Evolutionary conservation across 2,888 invertebrate species (phyloP), one percentile per base, ranked within the genome.

Genomic region (Eudemis profundana): DNA sequence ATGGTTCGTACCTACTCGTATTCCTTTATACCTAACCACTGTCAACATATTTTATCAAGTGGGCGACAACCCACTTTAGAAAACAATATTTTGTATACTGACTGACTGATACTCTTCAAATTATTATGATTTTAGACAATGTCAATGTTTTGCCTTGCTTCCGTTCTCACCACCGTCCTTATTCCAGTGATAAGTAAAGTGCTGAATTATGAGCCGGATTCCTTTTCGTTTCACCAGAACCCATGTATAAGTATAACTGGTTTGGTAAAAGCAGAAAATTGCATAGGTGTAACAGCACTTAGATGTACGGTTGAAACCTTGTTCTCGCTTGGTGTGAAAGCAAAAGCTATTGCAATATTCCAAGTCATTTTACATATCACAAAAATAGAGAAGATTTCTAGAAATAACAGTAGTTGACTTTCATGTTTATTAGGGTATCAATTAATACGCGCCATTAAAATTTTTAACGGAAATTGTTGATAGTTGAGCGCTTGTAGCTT

Each of bases 261-360:
- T 36, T 36, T 38, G 14, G 53, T 51, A 36, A 40, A 54, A 27
- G 40, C 27, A 53, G 14, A 27, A 40, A 53, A 33, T 46, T 51
- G 17, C 10, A 51, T n/a, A 23, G 3, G 3, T 33, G 33, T 33
- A 33, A 33, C 33, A 33, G 8, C 33, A 10, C 12, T 33, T 33
- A 33, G 33, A 33, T 10, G 7, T 33, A 10, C 53, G 21, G 17
- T 38, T 53, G 38, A 40, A 54, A 54, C 53, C 53, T 23, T 40
- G 23, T 27, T 23, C 33, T 33, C 10, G 8, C 8, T 12, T 33
- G 8, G 33, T 33, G 53, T 54, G 53, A 54, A 40, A 40, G 53
- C 40, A 54, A 40, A 40, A 54, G 36, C 23, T 40, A 19, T 50
- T n/a, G 14, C 38, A 14, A 0, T 8, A 12, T 14, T 3, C n/a